These are phyloP conservation scores for Heliconius melpomene DNA, from an alignment of 1,140 invertebrate genomes.

Conservation along the genomic window DNA sequence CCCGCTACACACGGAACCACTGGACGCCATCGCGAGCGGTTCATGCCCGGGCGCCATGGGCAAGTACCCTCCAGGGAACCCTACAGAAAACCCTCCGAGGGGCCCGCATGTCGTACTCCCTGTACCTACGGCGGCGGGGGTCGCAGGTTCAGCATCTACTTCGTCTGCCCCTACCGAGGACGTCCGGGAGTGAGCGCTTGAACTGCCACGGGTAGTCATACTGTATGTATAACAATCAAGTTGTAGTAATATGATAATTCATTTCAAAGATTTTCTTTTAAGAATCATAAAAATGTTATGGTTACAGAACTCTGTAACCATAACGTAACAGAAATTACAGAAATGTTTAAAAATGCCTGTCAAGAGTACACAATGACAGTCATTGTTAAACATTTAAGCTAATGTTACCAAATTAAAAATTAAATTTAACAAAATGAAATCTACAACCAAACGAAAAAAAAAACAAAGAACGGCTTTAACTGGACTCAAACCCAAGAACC, in stretches of 20 bases:
- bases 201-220: constrained; percentile 46
- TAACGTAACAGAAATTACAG: too few species aligned
- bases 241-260: not conserved
- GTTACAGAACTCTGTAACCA: too few species aligned
- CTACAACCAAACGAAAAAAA: too few species aligned
- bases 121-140: not conserved
- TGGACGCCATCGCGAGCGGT: constrained; percentile 70
- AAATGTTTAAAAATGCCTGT: too few species aligned
- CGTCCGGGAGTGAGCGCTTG: constrained; percentile 62
- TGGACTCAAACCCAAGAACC: not conserved
- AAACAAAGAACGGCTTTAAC: too few species aligned
- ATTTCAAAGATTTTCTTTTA: too few species aligned
- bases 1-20: constrained; percentile 88
- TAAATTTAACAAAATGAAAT: too few species aligned
- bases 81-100: constrained; percentile 51
- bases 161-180: constrained; percentile 59
- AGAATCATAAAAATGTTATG: too few species aligned
- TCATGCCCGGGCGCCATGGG: constrained; percentile 64
- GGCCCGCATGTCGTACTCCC: not conserved
- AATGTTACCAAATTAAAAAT: too few species aligned
- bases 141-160: constrained; percentile 20
- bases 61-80: constrained; percentile 59
- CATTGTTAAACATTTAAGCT: too few species aligned
- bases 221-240: constrained; percentile 30
- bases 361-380: too few species aligned